Evolutionary conservation across 1,140 invertebrate genomes (phyloP), one percentile per base, ranked within the genome.

Genomic region (Drusus annulatus): DNA sequence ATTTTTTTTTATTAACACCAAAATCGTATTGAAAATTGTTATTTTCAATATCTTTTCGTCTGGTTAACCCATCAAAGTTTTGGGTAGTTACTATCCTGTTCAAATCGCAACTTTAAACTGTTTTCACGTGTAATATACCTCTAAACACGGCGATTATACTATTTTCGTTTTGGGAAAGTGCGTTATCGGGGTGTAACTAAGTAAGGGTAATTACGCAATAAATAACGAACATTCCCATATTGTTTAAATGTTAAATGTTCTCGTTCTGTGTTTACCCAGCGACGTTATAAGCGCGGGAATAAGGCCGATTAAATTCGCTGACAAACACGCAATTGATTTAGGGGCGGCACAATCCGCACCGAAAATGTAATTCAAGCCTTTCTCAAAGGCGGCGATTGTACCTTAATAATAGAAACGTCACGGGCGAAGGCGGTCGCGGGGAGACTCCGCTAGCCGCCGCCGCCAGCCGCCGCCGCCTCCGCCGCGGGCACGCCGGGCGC

Each of bases 291-390:
- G 62, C 10, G 62, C 62, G 25, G 10, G 65, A 69, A 50, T 23
- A 50, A 17, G 31, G 36, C 65, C 65, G 65, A 45, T 69, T 69
- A 50, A 51, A 69, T 69, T 69, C 36, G 65, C 65, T 69, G 65
- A 69, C 65, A 69, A 69, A 69, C 65, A 69, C 65, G 31, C 65
- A 69, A 69, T 69, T 69, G 65, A 69, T 69, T 69, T 69, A 69
- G 65, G 36, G 65, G 36, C 65, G 36, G 65, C 65, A 23, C 65
- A 69, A 69, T 69, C 65, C 65, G 36, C 36, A 17, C 65, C 65
- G 36, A 31, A 69, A 69, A 69, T 69, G 65, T 69, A 45, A 45
- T 69, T 69, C 65, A 15, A 50, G 65, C 65, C 65, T 45, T 50
- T 45, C 65, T 69, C 65, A 69, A 69, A 17, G 65, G 36, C 65